Percentiles rank a stretch among this genome's conserved stretches.
phyloP scores from a whole-genome alignment of 2,888 invertebrate species.

The Pristionchus mayeri region DNA sequence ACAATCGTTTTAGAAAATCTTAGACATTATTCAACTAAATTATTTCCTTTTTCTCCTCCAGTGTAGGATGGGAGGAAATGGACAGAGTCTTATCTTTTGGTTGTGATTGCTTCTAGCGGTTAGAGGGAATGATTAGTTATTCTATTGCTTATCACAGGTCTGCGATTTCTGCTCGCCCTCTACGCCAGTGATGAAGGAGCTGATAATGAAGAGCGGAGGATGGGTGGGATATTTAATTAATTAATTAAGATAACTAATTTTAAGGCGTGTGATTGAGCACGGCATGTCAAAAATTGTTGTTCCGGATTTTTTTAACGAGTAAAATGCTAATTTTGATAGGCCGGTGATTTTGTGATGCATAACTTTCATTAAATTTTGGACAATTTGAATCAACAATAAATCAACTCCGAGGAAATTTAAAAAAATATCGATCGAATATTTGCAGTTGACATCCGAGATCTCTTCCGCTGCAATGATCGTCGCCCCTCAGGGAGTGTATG shows the following conservation, averaged over 20 bases:
- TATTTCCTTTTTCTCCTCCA: no score
- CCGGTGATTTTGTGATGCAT: background rate
- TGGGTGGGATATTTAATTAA: constrained; percentile 22
- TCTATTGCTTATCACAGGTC: no score
- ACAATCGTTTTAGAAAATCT: no score
- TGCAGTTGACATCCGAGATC: constrained; percentile 35
- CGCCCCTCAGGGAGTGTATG: constrained; percentile 19
- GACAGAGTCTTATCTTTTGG: no score
- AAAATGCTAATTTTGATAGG: background rate
- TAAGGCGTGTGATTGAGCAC: no score
- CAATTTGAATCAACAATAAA: no score
- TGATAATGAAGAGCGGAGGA: constrained; percentile 50
- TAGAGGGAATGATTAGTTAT: no score
- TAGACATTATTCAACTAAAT: background rate
- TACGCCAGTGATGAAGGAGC: constrained; percentile 43
- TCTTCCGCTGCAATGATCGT: constrained; percentile 42
- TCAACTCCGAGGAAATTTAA: no score
- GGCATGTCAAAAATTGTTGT: background rate
- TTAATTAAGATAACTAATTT: background rate
- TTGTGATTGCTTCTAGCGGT: no score
- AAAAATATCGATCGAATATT: no score
- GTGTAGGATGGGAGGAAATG: no score
- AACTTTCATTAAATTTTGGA: no score
- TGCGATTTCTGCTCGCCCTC: constrained; percentile 45
- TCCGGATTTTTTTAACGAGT: background rate